Base-by-base conservation (phyloP, 1,140 invertebrate species). In the Hesperophylax magnus region DNA sequence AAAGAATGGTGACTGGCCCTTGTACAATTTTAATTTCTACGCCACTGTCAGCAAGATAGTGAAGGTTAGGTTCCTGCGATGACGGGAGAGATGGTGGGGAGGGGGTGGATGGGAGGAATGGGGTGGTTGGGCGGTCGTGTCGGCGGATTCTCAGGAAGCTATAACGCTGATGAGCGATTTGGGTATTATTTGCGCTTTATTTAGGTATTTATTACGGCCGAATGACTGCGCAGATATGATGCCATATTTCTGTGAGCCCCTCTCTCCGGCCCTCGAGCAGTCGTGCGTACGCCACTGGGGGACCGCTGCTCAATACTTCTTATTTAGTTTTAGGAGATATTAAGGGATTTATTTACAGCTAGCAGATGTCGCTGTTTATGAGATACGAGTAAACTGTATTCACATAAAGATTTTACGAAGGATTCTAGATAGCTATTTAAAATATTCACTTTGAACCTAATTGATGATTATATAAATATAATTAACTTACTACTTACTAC, bases 141-240 rank as follows among this genome's bases (percentile, higher is more conserved):
- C 79, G 58, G 76, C 76, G 83, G 84, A 81, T 85, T 82, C 78
- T 82, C 71, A 79, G 83, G 83, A 82, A 84, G 83, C 78, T 82
- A 82, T 84, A 82, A 74, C 85, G 80, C 86, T 89, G 89, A 90
- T 89, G 89, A 90, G 89, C 89, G 89, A 90, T 90, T 90, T 89
- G 88, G 88, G 88, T 89, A 89, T 90, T 90, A 90, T 89, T 89
- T 89, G 88, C 88, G 89, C 88, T 90, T 89, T 90, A 90, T 90
- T 90, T 89, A 86, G 88, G 88, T 89, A 89, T 90, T 90, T 90
- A 90, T 89, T 89, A 88, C 89, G 88, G 88, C 88, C 85, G 88
- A 88, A 88, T 90, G 89, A 90, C 88, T 87, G 85, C 86, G 89
- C 89, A 88, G 88, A 89, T 90, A 89, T 88, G 87, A 86, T 87